Evolutionary conservation across 1,140 invertebrate species (phyloP).

Genomic region (Bilobella aurantiaca): DNA sequence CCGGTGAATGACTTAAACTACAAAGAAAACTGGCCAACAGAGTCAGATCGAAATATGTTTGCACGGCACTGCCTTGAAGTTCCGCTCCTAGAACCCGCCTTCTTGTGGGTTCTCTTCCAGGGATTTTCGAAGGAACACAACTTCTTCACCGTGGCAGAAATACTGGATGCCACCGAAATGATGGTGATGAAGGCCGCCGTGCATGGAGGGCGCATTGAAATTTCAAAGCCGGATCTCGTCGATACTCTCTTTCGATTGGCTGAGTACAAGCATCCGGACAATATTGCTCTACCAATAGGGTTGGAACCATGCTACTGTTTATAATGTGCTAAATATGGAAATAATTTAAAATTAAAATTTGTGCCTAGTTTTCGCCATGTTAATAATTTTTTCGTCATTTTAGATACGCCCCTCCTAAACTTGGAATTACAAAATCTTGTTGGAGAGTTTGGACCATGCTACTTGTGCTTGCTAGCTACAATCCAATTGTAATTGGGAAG

Average conservation of each 20-base stretch:
- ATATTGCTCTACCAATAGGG: slow-evolving; percentile 71
- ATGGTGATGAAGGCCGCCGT: slow-evolving; percentile 70
- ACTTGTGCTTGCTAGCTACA: slow-evolving; percentile 79
- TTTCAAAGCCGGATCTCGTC: slow-evolving; percentile 70
- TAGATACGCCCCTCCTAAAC: slow-evolving; percentile 70
- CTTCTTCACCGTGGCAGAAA: slow-evolving; percentile 62
- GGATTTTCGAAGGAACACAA: slow-evolving; percentile 72
- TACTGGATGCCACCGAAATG: slow-evolving; percentile 73
- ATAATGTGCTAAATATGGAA: too few relatives aligned
- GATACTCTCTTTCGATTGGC: slow-evolving; percentile 81
- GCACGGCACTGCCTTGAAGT: slow-evolving; percentile 75
- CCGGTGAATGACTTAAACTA: slow-evolving; percentile 22
- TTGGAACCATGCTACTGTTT: too few relatives aligned
- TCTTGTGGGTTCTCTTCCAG: slow-evolving; percentile 68
- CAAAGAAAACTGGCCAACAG: slow-evolving; percentile 87
- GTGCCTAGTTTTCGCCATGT: not conserved
- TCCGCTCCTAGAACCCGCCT: slow-evolving; percentile 68
- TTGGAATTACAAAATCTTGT: slow-evolving; percentile 82
- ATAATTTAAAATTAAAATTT: slow-evolving; percentile 7
- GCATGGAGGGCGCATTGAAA: slow-evolving; percentile 49
- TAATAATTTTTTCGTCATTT: slow-evolving; percentile 19
- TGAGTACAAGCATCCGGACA: slow-evolving; percentile 84
- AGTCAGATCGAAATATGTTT: slow-evolving; percentile 66
- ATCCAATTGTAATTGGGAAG: slow-evolving; percentile 74
- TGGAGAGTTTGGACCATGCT: slow-evolving; percentile 92